Evolutionary conservation across 2,888 invertebrate species (phyloP).

Genomic region (Xestia xanthographa): DNA sequence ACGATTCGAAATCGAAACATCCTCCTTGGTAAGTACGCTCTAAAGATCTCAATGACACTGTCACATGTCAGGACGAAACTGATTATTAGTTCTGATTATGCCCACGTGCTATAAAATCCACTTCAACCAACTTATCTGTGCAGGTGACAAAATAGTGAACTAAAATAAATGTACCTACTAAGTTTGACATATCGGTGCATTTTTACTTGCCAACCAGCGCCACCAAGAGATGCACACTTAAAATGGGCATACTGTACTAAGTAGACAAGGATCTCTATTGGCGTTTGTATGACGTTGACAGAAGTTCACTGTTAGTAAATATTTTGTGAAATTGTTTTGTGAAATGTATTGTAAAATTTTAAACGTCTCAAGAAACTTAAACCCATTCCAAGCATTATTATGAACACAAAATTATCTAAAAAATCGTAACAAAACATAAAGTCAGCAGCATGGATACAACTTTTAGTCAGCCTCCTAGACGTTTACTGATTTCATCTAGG

Average conservation of each 20-base stretch:
- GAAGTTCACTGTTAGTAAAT: not conserved
- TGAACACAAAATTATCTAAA: not conserved
- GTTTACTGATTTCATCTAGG: not conserved
- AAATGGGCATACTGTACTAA: not conserved
- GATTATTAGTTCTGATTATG: not conserved
- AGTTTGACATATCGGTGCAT: no score
- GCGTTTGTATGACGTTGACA: not conserved
- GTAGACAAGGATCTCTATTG: not conserved
- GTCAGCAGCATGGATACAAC: not conserved
- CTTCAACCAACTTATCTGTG: no score
- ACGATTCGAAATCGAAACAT: not conserved
- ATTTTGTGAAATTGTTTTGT: slow-evolving; percentile 3
- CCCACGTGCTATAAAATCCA: not conserved
- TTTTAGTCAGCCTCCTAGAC: no score
- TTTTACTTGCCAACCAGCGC: no score
- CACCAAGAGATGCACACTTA: no score
- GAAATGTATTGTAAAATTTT: not conserved
- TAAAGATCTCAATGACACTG: not conserved
- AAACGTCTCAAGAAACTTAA: not conserved
- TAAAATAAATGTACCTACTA: no score
- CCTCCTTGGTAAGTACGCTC: not conserved
- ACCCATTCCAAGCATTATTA: not conserved
- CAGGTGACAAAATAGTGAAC: no score
- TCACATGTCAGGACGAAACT: not conserved
- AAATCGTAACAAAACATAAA: not conserved